A percentile compares a stretch with the other conserved stretches of the same genome.
Evolutionary conservation across 2,113 vertebrate species (phyloP).

Genomic region (Arizona elegans): DNA sequence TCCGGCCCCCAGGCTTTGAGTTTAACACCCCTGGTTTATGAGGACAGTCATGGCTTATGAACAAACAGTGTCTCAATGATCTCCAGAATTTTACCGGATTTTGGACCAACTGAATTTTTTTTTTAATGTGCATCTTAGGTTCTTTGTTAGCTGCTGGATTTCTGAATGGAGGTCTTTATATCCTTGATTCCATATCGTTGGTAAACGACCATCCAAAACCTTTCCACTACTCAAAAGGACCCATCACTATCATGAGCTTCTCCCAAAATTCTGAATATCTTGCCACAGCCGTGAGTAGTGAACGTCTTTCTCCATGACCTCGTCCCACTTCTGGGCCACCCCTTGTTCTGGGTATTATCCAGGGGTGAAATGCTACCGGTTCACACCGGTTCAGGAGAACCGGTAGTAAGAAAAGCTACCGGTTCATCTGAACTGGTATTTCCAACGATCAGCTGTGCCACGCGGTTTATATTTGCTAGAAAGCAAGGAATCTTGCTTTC

Average conservation of each 20-base stretch:
- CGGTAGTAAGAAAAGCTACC: too few species aligned
- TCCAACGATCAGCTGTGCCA: too few species aligned
- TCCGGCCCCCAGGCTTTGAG: too few species aligned
- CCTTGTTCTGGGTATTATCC: not conserved
- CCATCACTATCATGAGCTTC: constrained; percentile 82
- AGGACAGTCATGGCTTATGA: not conserved
- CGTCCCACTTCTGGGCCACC: not conserved
- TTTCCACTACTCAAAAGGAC: constrained; percentile 72
- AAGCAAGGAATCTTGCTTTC: too few species aligned
- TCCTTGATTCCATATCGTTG: constrained; percentile 81
- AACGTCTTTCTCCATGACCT: fast-evolving
- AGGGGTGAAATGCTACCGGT: too few species aligned
- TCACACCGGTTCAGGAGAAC: too few species aligned
- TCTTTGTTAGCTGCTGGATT: constrained; percentile 82
- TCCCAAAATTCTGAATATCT: constrained; percentile 84
- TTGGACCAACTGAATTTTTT: fast-evolving
- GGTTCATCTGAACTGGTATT: too few species aligned
- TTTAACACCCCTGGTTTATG: not conserved
- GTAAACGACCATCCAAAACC: constrained; percentile 65
- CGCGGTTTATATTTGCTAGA: too few species aligned
- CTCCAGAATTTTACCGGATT: fast-evolving
- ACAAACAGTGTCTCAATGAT: not conserved
- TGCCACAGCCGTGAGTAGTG: constrained; percentile 83
- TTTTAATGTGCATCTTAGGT: constrained; percentile 68
- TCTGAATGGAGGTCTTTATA: constrained; percentile 76